Base-by-base conservation (phyloP, 2,888 invertebrate species). In the Drosophila gaucha region DNA sequence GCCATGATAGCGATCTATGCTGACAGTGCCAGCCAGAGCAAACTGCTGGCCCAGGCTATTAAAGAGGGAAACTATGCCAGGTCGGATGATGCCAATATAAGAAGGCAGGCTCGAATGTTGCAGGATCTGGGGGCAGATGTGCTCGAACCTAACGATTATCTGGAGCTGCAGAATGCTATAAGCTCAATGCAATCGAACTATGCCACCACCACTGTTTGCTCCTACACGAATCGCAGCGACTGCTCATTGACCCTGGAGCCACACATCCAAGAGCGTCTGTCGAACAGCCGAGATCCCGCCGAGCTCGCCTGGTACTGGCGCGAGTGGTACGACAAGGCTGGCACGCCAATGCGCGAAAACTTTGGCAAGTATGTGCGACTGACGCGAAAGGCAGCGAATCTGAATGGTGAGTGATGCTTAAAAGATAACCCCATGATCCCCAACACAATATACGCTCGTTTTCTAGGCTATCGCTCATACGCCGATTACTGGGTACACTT, bases 301-400 rank as follows among this genome's bases (percentile, higher is more conserved):
- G 96, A 96, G 88, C 91, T 98, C 76, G 94, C 95, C 78, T 94
- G 96, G 87, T 93, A 94, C 2, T 98, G 97, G 97, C 90, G 94
- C 6, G 94, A 95, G 78, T 98, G 97, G 96, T 94, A 97, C 73
- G 94, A 95, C 66, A 94, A 93, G 14, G 95, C 95, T 0, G 96
- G 95, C 0, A 94, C 95, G 2, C 93, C 93, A 49, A 93, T 94
- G 26, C 93, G 93, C 12, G 90, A 92, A 2, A 92, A 94, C 84
- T 96, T 94, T 88, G 92, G 93, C 14, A 93, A 94, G 70, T 96
- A 96, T 86, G 94, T 96, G 0, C 91, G 93, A 20, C 86, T 96
- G 14, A 93, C 93, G 60, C 94, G 95, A 67, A 95, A 96, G 90
- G 95, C 95, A 2, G 95, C 96, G 0, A 92, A 92, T 84, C 91